These are phyloP conservation scores for Melanostoma scalare DNA, from an alignment of 2,888 invertebrate genomes.

Conservation along the genomic window DNA sequence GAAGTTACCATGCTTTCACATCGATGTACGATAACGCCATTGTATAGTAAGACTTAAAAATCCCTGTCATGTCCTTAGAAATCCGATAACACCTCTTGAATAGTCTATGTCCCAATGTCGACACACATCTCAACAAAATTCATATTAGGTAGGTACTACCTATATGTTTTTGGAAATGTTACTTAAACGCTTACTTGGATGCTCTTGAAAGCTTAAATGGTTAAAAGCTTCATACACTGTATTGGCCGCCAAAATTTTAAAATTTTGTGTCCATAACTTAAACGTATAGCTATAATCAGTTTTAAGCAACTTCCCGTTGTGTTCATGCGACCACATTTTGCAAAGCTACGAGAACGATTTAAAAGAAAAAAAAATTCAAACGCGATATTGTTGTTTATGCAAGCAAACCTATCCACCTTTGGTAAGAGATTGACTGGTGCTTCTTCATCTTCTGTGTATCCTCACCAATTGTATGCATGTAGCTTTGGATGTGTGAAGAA, in stretches of 20 bases:
- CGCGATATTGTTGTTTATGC: slow-evolving; percentile 30
- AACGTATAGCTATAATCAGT: slow-evolving; percentile 30
- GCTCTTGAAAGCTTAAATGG: slow-evolving; percentile 35
- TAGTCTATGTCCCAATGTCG: not conserved
- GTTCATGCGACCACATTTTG: slow-evolving; percentile 50
- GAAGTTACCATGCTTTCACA: too few species aligned
- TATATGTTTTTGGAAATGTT: slow-evolving; percentile 7
- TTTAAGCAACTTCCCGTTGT: slow-evolving; percentile 6
- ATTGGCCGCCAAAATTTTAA: slow-evolving; percentile 59
- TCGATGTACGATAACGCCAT: too few species aligned
- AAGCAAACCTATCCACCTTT: slow-evolving; percentile 37
- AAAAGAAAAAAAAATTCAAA: not conserved
- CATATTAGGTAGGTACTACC: slow-evolving; percentile 3
- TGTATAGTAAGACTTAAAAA: too few species aligned
- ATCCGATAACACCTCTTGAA: slow-evolving; percentile 29
- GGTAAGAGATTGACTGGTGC: slow-evolving; percentile 43
- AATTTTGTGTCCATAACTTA: slow-evolving; percentile 15
- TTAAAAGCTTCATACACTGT: slow-evolving; percentile 45
- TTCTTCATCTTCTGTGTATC: slow-evolving; percentile 23
- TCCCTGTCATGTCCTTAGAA: slow-evolving; percentile 6
- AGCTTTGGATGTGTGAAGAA: not conserved
- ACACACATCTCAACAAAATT: slow-evolving; percentile 5
- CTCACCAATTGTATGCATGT: slow-evolving; percentile 41
- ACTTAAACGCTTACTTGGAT: slow-evolving; percentile 23
- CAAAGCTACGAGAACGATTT: slow-evolving; percentile 21